phyloP scores from a whole-genome alignment of 2,113 vertebrate species.

The Phyllopteryx taeniolatus region DNA sequence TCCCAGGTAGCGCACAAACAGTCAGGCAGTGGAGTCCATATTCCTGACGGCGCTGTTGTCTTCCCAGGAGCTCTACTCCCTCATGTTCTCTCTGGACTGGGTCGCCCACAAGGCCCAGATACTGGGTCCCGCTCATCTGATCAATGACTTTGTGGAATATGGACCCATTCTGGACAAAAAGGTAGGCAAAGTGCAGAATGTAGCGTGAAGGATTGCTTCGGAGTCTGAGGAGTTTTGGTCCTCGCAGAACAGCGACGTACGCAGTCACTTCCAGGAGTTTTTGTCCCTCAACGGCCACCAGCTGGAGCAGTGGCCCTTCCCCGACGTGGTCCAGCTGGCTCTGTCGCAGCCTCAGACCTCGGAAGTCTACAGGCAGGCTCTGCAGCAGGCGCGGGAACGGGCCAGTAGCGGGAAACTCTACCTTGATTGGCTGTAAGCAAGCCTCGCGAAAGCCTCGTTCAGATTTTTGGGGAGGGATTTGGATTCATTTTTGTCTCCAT shows the following conservation, averaged over 20 bases:
- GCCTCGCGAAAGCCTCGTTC: neutral
- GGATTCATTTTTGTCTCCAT: slow-evolving; percentile 10
- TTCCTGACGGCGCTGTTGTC: neutral
- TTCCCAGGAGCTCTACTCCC: slow-evolving; percentile 81
- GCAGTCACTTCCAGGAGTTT: slow-evolving; percentile 95
- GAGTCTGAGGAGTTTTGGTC: neutral
- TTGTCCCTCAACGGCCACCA: slow-evolving; percentile 91
- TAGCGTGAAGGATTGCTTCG: neutral
- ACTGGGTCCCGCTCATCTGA: slow-evolving; percentile 88
- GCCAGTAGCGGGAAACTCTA: slow-evolving; percentile 77
- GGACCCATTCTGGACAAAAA: slow-evolving; percentile 86
- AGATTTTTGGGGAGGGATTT: neutral
- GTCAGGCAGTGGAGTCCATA: neutral
- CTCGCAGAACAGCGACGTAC: slow-evolving; percentile 78
- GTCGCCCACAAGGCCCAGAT: slow-evolving; percentile 86
- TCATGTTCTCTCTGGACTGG: slow-evolving; percentile 96
- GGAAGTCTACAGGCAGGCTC: slow-evolving; percentile 87
- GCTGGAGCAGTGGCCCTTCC: slow-evolving; percentile 87
- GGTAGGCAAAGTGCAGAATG: slow-evolving; percentile 67
- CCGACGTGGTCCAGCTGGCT: slow-evolving; percentile 89
- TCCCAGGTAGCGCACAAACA: slow-evolving; percentile 74
- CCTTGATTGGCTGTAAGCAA: slow-evolving; percentile 87
- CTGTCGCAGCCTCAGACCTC: slow-evolving; percentile 85
- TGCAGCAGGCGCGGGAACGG: slow-evolving; percentile 74
- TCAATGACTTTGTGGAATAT: slow-evolving; percentile 91